Evolutionary conservation across 2,113 vertebrate genomes (phyloP).

Genomic region (Hypanus sabinus): DNA sequence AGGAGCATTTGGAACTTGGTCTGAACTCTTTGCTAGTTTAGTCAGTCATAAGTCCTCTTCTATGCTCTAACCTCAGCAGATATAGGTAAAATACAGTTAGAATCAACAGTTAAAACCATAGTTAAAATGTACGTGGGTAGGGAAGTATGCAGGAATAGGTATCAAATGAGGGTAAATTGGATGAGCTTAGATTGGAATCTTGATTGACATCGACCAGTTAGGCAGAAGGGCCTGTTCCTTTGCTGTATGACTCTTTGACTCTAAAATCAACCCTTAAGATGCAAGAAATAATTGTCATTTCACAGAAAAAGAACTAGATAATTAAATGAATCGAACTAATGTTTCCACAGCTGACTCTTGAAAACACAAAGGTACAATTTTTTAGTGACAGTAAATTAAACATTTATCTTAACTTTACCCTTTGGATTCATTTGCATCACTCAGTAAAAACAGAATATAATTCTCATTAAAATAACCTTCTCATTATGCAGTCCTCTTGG

Average conservation of each 20-base stretch:
- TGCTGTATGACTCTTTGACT: too few relatives aligned
- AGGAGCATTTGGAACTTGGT: not conserved
- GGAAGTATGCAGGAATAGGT: too few relatives aligned
- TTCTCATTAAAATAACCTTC: not conserved
- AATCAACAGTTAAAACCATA: too few relatives aligned
- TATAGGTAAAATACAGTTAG: not conserved
- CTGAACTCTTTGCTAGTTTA: not conserved
- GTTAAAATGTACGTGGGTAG: too few relatives aligned
- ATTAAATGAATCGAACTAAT: not conserved
- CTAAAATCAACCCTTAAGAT: conserved; percentile 1
- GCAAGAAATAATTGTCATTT: not conserved
- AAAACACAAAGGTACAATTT: not conserved
- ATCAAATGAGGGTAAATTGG: too few relatives aligned
- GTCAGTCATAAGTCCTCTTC: not conserved
- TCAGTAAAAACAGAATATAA: not conserved
- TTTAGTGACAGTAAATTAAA: not conserved
- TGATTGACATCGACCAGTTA: too few relatives aligned
- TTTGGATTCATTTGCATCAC: not conserved
- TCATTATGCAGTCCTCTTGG: not conserved
- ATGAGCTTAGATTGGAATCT: too few relatives aligned
- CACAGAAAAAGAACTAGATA: not conserved
- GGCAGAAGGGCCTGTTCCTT: too few relatives aligned
- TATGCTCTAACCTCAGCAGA: not conserved
- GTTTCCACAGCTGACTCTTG: not conserved
- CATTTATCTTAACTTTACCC: conserved; percentile 10